A percentile compares a stretch with the other conserved stretches of the same genome.
Evolutionary conservation across 2,888 invertebrate species (phyloP).

Genomic region (Sesia apiformis): DNA sequence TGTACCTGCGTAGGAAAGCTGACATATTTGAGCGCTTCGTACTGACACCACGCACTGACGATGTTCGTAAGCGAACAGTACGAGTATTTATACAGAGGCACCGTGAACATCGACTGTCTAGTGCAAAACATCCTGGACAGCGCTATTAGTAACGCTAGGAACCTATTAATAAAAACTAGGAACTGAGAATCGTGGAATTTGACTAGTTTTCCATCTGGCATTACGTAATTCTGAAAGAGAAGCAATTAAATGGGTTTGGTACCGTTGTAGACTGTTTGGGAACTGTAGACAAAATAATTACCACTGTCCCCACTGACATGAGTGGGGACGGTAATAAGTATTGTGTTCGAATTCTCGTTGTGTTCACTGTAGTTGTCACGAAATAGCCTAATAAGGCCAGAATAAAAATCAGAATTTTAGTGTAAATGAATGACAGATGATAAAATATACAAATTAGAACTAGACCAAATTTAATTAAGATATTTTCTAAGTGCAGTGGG

Average conservation of each 20-base stretch:
- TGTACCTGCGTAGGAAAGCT: conserved; percentile 96
- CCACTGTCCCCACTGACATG: too few relatives aligned
- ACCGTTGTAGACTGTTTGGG: too few relatives aligned
- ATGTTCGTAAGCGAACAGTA: conserved; percentile 98
- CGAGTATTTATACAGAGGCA: conserved; percentile 95
- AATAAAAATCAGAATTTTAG: too few relatives aligned
- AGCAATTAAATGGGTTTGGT: background rate
- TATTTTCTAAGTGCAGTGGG: too few relatives aligned
- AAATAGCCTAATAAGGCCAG: too few relatives aligned
- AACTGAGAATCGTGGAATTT: conserved; percentile 96
- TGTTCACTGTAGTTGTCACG: too few relatives aligned
- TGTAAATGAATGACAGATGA: too few relatives aligned
- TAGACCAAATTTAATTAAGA: too few relatives aligned
- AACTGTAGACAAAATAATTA: too few relatives aligned
- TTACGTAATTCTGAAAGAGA: conserved; percentile 75
- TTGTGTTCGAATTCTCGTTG: too few relatives aligned
- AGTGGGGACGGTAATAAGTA: too few relatives aligned
- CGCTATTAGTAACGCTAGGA: conserved; percentile 87
- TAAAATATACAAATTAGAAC: too few relatives aligned
- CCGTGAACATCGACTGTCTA: conserved; percentile 81
- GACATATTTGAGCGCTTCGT: conserved; percentile 98
- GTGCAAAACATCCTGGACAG: conserved; percentile 73
- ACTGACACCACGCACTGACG: conserved; percentile 99
- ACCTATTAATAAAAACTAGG: conserved; percentile 95
- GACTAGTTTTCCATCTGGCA: conserved; percentile 75